Evolutionary conservation across 2,797 vertebrate species (phyloP).

Genomic region (Squalus acanthias): DNA sequence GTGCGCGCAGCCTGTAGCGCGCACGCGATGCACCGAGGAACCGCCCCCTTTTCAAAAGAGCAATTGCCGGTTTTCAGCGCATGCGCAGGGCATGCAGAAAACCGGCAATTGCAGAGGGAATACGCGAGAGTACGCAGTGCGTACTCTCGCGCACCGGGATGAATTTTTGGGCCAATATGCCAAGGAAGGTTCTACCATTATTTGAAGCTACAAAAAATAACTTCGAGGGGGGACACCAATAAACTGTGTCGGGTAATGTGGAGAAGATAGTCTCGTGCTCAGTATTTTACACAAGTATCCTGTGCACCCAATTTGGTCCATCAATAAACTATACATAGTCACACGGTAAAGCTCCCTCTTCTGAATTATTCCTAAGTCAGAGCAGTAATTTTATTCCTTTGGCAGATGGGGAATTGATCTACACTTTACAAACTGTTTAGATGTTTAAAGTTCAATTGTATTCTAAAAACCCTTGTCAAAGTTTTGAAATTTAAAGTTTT

Average conservation of each 20-base stretch:
- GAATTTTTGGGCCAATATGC: no score
- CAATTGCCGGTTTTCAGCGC: no score
- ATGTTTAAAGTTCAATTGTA: background rate
- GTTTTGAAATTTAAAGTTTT: background rate
- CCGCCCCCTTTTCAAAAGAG: no score
- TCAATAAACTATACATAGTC: background rate
- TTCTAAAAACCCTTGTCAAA: background rate
- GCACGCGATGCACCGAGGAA: no score
- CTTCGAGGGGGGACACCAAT: background rate
- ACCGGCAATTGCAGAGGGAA: no score
- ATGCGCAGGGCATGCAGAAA: no score
- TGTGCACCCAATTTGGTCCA: background rate
- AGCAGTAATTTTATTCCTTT: background rate
- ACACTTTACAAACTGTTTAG: background rate
- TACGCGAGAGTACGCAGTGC: no score
- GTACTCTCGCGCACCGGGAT: no score
- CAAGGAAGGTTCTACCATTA: background rate
- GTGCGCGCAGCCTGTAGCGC: no score
- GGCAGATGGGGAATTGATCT: background rate
- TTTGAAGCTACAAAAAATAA: background rate
- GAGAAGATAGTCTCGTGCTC: no score
- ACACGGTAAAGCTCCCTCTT: background rate
- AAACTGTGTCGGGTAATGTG: background rate
- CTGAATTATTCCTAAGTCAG: no score
- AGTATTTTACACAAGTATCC: background rate